Evolutionary conservation across 2,888 invertebrate species (phyloP).

Genomic region (Epicampocera succincta): DNA sequence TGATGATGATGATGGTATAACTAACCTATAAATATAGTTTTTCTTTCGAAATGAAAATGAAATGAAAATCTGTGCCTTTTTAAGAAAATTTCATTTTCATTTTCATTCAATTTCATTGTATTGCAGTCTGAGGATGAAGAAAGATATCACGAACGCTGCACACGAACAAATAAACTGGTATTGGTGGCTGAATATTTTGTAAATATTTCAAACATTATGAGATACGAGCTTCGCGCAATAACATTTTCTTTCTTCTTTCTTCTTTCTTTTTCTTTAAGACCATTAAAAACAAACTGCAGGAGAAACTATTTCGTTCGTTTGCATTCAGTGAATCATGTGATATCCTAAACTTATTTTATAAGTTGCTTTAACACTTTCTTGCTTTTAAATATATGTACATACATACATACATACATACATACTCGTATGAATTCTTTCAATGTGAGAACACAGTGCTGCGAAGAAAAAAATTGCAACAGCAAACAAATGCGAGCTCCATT

Average conservation of each 20-base stretch:
- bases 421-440: too few relatives aligned
- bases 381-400: too few relatives aligned
- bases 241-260: not conserved
- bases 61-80: conserved; percentile 60
- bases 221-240: conserved; percentile 17
- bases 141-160: not conserved
- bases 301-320: conserved; percentile 1
- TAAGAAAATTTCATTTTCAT: conserved; percentile 39
- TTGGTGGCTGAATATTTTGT: conserved; percentile 16
- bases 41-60: conserved; percentile 65
- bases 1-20: conserved; percentile 59
- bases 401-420: too few relatives aligned
- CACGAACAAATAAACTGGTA: not conserved
- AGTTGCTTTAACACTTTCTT: too few relatives aligned
- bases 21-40: conserved; percentile 71
- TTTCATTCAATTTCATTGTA: conserved; percentile 44
- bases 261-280: too few relatives aligned
- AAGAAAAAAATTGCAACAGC: too few relatives aligned
- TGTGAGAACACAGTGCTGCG: too few relatives aligned
- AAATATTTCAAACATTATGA: conserved; percentile 10
- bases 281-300: conserved; percentile 3
- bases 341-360: too few relatives aligned
- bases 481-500: too few relatives aligned
- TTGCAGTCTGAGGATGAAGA: conserved; percentile 13
- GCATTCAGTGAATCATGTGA: too few relatives aligned